phyloP scores from a whole-genome alignment of 2,113 vertebrate genomes.

The Agelaius phoeniceus region DNA sequence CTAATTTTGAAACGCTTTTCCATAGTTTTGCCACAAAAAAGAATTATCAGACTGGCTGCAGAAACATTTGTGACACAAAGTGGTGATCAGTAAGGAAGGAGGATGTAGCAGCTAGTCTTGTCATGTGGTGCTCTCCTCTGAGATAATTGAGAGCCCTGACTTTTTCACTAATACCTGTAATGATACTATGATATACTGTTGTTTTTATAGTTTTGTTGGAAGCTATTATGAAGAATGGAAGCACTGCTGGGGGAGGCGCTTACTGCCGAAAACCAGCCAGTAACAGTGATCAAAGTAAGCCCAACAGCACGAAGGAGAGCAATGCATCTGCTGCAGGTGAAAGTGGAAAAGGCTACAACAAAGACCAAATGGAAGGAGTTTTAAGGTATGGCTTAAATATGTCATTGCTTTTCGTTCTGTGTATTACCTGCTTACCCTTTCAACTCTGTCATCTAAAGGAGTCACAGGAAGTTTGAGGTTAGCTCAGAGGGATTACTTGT shows the following conservation, averaged over 20 bases:
- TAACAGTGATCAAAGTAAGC: slow-evolving; percentile 65
- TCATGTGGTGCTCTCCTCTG: background rate
- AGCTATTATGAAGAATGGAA: slow-evolving; percentile 88
- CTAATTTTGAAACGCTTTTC: background rate
- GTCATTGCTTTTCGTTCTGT: slow-evolving; percentile 12
- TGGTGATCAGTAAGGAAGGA: background rate
- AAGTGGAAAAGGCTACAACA: slow-evolving; percentile 84
- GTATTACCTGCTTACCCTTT: background rate
- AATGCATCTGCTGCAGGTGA: slow-evolving; percentile 69
- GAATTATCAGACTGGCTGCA: background rate
- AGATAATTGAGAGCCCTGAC: background rate
- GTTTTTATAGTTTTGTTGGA: slow-evolving; percentile 84
- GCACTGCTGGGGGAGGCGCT: slow-evolving; percentile 81
- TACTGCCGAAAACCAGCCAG: slow-evolving; percentile 78
- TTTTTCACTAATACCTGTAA: background rate
- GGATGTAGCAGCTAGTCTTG: background rate
- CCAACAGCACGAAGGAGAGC: slow-evolving; percentile 63
- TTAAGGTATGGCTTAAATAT: slow-evolving; percentile 81
- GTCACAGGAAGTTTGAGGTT: background rate
- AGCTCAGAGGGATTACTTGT: background rate
- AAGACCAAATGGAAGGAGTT: slow-evolving; percentile 93
- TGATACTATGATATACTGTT: slow-evolving; percentile 1
- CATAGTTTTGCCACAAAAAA: background rate
- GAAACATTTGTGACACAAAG: background rate
- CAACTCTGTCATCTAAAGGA: background rate